Base-by-base conservation (phyloP, 1,140 invertebrate genomes). In the Pachypeltis micranthus region DNA sequence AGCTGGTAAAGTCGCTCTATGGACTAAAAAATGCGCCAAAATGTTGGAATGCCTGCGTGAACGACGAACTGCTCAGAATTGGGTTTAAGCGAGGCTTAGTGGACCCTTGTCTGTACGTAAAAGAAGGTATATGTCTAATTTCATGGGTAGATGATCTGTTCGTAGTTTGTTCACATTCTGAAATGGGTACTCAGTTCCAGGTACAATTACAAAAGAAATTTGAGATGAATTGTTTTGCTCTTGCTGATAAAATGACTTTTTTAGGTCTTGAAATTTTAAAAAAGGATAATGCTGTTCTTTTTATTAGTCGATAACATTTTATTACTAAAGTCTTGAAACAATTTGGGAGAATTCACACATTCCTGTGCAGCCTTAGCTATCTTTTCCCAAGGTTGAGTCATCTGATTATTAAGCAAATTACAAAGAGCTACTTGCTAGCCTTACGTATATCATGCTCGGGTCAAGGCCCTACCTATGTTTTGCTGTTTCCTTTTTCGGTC, bases 391-490 rank as follows among this genome's bases (percentile, higher is more conserved):
- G 16, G 16, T 10, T 39, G 31, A 39, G 16, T 10, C 7, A 7
- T 39, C 31, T 39, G 31, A 39, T 39, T 39, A 10, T 39, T 39
- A 7, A 39, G 31, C 31, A 39, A 7, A 7, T 16, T 39, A 39
- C 16, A 39, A 39, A 39, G 31, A 39, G 31, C 16, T 39, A 16
- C 16, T 58, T 3, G 56, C 21, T 3, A 58, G 56, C 27, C 56
- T 58, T 10, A 58, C 27, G 56, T 58, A 58, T 27, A 25, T 26
- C 16, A 58, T 58, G 56, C 26, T 58, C 14, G 56, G 56, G 2
- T 24, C 21, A 24, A 23, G 56, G 7, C 19, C 56, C 27, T 19
- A 58, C 26, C 26, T 58, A 58, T 24, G 56, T 26, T 14, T 23
- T 21, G 19, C 19, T 4, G 7, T 58, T 4, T 58, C 56, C 26